Evolutionary conservation across 2,888 invertebrate species (phyloP), one percentile per base, ranked within the genome.

Genomic region (Erebia ligea): DNA sequence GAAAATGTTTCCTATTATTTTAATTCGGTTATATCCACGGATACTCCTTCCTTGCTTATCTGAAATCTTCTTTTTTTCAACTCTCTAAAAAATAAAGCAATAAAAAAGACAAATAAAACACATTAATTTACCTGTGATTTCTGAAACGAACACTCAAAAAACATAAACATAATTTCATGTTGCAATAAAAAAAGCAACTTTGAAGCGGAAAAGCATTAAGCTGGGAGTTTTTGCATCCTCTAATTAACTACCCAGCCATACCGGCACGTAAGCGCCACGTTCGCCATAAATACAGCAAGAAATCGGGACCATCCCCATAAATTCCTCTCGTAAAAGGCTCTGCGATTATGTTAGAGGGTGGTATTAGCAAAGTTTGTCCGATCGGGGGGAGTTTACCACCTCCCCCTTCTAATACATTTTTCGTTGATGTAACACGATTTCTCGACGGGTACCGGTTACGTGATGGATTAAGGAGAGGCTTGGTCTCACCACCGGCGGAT

Each of bases 381-480:
- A 92, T 92, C 85, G 86, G 87, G 86, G 86, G 83, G 83, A 75
- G 75, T 67, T 61, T 42, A 83, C 83, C 88, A 82, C 86, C 87
- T 86, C 83, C 83, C 83, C 86, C 87, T 86, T 88, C 91, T 94
- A 93, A 93, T 94, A 94, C 92, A 94, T 94, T 94, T 94, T 93
- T 93, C 94, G 94, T 93, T 92, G 93, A 93, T 94, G 93, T 93
- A 93, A 93, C 93, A 92, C 93, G 93, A 93, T 93, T 93, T 94
- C 92, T 91, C 91, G 92, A 89, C 88, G 92, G 90, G 89, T 89
- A 88, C 88, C 89, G 88, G 91, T 93, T 94, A 93, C 94, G 94
- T 93, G 94, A 94, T 92, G 93, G 94, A 94, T 94, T 93, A 94
- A 92, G 91, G 87, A 87, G 86, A 50, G 71, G 68, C 89, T 88